phyloP scores from a whole-genome alignment of 2,888 invertebrate species.

The Calameuta idolon region DNA sequence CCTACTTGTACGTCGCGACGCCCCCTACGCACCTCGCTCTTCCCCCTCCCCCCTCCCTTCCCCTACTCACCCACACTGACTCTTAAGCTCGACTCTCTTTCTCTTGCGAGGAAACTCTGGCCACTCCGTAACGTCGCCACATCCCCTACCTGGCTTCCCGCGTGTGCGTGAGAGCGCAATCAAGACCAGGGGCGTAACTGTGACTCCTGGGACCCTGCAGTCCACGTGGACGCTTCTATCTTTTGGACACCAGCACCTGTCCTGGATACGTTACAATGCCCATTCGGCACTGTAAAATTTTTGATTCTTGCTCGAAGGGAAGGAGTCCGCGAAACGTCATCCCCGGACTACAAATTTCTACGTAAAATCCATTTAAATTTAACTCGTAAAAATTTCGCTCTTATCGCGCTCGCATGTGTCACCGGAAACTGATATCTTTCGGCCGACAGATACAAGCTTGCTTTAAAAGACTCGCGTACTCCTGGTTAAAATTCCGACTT shows the following conservation, averaged over 20 bases:
- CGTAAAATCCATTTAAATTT: background rate
- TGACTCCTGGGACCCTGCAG: background rate
- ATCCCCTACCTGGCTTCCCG: constrained; percentile 39
- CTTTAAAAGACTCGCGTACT: background rate
- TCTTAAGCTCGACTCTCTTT: constrained; percentile 24
- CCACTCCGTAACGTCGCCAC: constrained; percentile 26
- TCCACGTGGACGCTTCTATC: background rate
- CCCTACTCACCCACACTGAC: constrained; percentile 28
- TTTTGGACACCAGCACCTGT: background rate
- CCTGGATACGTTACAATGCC: background rate
- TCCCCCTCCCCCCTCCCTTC: constrained; percentile 19
- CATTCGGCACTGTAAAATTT: background rate
- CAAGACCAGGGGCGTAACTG: constrained; percentile 39
- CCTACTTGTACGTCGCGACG: background rate
- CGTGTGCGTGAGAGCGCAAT: constrained; percentile 42
- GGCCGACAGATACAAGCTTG: background rate
- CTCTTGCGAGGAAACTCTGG: constrained; percentile 1
- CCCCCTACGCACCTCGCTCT: constrained; percentile 26
- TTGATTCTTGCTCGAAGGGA: background rate
- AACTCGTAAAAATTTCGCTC: background rate
- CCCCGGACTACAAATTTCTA: background rate
- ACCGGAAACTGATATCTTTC: background rate
- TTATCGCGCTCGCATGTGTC: background rate
- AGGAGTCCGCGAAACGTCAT: background rate
- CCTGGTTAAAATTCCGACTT: background rate